Percentiles rank a stretch among this genome's conserved stretches.
Conservation (phyloP, 2,113 vertebrate genomes). For the Oncorhynchus kisutch region DNA sequence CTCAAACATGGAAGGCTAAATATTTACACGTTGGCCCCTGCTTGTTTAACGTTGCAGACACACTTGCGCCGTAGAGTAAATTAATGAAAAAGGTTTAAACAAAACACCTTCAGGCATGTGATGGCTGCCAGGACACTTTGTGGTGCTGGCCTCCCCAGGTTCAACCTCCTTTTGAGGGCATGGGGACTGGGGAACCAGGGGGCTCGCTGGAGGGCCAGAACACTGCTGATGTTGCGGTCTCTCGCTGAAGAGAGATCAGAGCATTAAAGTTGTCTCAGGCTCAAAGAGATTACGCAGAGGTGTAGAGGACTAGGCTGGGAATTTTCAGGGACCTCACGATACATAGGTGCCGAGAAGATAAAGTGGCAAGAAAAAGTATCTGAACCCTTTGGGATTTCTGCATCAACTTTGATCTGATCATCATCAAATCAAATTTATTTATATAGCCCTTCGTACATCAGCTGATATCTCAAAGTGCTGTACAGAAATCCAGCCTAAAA, state of each 20-base stretch:
- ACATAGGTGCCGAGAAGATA: constrained; percentile 15
- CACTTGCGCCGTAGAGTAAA: constrained; percentile 63
- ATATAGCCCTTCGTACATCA: too few species aligned
- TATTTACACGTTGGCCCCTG: constrained; percentile 84
- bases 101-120: constrained; percentile 71
- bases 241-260: constrained; percentile 54
- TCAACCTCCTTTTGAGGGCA: constrained; percentile 76
- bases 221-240: constrained; percentile 48
- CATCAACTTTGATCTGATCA: too few species aligned
- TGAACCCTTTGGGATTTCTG: too few species aligned
- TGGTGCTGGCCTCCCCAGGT: constrained; percentile 42
- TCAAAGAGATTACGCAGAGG: constrained; percentile 64
- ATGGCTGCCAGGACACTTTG: constrained; percentile 72
- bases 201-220: constrained; percentile 37
- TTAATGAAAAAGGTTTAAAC: constrained; percentile 68
- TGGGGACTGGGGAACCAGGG: constrained; percentile 44
- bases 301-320: constrained; percentile 48
- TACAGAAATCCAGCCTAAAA: too few species aligned
- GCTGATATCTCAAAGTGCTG: too few species aligned
- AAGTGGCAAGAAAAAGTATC: neutral
- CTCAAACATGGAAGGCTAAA: constrained; percentile 82
- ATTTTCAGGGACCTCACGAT: constrained; percentile 46
- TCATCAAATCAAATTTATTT: too few species aligned
- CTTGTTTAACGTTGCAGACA: constrained; percentile 84
- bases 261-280: constrained; percentile 61